Base-by-base conservation (phyloP, 2,888 invertebrate species). In the Tetragnatha montana region DNA sequence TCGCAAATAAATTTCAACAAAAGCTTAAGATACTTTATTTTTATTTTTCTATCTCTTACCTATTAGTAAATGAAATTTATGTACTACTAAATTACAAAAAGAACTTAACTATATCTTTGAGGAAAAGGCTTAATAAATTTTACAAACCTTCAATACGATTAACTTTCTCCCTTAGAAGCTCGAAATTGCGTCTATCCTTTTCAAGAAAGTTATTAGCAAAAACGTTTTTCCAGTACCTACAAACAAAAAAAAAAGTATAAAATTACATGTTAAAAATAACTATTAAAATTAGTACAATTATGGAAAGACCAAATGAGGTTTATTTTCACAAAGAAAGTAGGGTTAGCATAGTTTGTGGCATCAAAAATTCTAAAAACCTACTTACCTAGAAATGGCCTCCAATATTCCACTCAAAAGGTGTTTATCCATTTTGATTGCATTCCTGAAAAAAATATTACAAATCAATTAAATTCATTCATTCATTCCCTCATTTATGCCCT, bases 161-260 rank as follows among this genome's bases (percentile, higher is more conserved):
- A 22, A 21, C 35, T 80, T 81, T 84, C 60, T 80, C 70, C 6
- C 35, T n/a, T 17, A 89, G 17, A 6, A 84, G 19, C 21, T 84
- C 75, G 21, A 89, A 74, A 47, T 71, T 75, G 6, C 35, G 2
- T 51, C 47, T 22, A n/a, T 69, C 70, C 17, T 89, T 68, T 21
- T 75, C 68, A 0, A 22, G 1, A 68, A 84, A 84, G 19, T 60
- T 7, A 0, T 69, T 69, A 4, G 68, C 10, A 75, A 89, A 89
- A 4, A 84, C 84, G 6, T 80, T 21, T 22, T 19, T 50, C 88
- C 88, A 89, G 21, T 84, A 84, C 35, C 83, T 89, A 47, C 3
- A 49, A 79, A 60, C 3, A 22, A 70, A 21, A 21, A n/a, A 21
- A 85, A 85, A 6, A 73, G 47, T 60, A 60, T 17, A 60, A 60